A percentile compares a stretch with the other conserved stretches of the same genome.
Evolutionary conservation across 2,888 invertebrate species (phyloP).

Genomic region (Lucinisca nassula): DNA sequence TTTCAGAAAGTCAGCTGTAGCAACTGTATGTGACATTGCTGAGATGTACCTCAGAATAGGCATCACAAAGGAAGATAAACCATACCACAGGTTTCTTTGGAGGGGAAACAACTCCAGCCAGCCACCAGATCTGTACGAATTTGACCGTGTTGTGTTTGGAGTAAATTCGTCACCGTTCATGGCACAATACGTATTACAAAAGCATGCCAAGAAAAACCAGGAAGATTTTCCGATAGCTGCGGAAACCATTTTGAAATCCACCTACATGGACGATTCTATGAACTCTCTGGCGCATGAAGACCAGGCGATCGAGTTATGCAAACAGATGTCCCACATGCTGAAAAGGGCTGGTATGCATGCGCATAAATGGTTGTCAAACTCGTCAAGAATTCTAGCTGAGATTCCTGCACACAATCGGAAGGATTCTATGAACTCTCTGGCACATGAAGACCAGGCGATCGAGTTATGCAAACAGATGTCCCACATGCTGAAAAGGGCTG

Average conservation of each 20-base stretch:
- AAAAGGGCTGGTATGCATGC: constrained; percentile 53
- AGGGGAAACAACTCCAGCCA: not conserved
- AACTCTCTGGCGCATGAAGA: constrained; percentile 44
- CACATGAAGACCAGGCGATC: constrained; percentile 27
- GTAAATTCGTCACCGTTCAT: constrained; percentile 69
- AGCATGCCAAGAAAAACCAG: constrained; percentile 43
- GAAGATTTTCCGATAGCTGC: constrained; percentile 48
- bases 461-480: constrained; percentile 53
- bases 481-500: constrained; percentile 42
- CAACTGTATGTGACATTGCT: constrained; percentile 58
- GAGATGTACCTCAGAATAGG: constrained; percentile 58
- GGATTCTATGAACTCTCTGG: constrained; percentile 60
- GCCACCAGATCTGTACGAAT: constrained; percentile 51
- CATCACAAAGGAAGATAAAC: constrained; percentile 10
- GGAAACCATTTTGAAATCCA: constrained; percentile 61
- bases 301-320: constrained; percentile 48
- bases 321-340: constrained; percentile 43
- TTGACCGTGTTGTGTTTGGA: constrained; percentile 65
- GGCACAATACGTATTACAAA: constrained; percentile 62
- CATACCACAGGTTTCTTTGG: constrained; percentile 56
- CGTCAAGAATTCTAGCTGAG: constrained; percentile 31
- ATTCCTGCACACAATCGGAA: constrained; percentile 54
- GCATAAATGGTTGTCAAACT: constrained; percentile 63
- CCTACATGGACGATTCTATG: constrained; percentile 71
- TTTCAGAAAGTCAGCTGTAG: constrained; percentile 54